Evolutionary conservation across 2,888 invertebrate genomes (phyloP).

Genomic region (Suillia variegata): DNA sequence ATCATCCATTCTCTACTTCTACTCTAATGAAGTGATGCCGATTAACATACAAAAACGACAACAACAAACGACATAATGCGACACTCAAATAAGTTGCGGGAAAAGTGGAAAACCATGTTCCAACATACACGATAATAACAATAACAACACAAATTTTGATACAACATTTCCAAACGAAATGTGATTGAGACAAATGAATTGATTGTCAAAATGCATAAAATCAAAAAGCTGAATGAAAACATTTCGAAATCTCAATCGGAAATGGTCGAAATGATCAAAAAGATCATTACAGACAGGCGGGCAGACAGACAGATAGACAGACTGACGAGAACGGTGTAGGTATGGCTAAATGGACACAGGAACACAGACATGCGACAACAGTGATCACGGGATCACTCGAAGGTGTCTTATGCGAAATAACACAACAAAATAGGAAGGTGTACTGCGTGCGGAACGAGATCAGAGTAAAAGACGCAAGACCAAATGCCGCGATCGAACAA

Average conservation of each 20-base stretch:
- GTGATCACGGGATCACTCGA: not conserved
- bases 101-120: slow-evolving; percentile 49
- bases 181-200: slow-evolving; percentile 45
- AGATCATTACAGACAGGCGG: not conserved
- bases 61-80: slow-evolving; percentile 24
- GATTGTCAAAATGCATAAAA: slow-evolving; percentile 11
- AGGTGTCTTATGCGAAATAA: slow-evolving; percentile 1
- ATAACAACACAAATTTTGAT: not conserved
- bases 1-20: too few relatives aligned
- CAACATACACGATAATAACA: slow-evolving; percentile 8
- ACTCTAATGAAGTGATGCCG: too few relatives aligned
- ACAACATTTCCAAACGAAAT: slow-evolving; percentile 1
- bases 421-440: not conserved
- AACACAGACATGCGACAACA: not conserved
- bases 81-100: too few relatives aligned
- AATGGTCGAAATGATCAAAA: not conserved
- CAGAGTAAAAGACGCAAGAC: not conserved
- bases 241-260: not conserved
- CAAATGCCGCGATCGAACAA: not conserved
- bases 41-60: slow-evolving; percentile 4
- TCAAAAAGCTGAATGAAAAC: not conserved
- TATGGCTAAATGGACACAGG: not conserved
- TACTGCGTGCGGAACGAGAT: not conserved
- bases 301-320: too few relatives aligned
- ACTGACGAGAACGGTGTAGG: not conserved